These are phyloP conservation scores for Hirtodrosophila alboralis DNA, from an alignment of 2,888 invertebrate genomes.

Conservation along the genomic window DNA sequence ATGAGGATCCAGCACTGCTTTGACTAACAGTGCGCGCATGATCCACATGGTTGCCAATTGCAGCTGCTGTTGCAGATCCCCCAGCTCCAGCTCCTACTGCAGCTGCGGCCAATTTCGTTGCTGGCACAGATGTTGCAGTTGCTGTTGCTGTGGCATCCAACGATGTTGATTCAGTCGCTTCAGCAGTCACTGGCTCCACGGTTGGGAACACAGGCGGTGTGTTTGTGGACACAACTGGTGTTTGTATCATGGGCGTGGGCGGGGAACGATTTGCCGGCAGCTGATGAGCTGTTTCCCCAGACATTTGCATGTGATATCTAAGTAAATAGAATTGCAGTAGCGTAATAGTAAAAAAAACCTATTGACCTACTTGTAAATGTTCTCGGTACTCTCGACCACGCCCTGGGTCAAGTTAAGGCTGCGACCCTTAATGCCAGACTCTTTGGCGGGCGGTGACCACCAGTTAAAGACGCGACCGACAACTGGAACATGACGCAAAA, in stretches of 20 bases:
- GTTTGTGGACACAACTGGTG: slow-evolving; percentile 85
- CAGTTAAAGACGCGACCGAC: slow-evolving; percentile 97
- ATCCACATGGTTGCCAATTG: slow-evolving; percentile 83
- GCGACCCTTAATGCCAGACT: slow-evolving; percentile 90
- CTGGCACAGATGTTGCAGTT: slow-evolving; percentile 85
- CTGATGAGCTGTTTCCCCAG: slow-evolving; percentile 85
- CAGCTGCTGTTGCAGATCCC: slow-evolving; percentile 48
- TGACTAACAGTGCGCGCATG: slow-evolving; percentile 89
- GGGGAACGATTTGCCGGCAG: slow-evolving; percentile 87
- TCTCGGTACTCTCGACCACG: slow-evolving; percentile 92
- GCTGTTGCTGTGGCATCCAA: slow-evolving; percentile 84
- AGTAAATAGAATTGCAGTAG: too few species aligned
- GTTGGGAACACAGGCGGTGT: slow-evolving; percentile 82
- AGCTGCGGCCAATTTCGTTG: slow-evolving; percentile 72
- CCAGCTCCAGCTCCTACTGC: slow-evolving; percentile 85
- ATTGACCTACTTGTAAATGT: slow-evolving; percentile 86
- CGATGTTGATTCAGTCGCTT: slow-evolving; percentile 47
- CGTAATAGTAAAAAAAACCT: too few species aligned
- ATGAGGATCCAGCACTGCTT: slow-evolving; percentile 83
- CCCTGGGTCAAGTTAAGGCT: slow-evolving; percentile 92
- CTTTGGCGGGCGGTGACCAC: slow-evolving; percentile 94
- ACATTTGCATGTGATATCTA: slow-evolving; percentile 92
- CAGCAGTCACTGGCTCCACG: slow-evolving; percentile 53
- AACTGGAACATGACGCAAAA: slow-evolving; percentile 96
- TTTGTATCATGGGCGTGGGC: slow-evolving; percentile 89